phyloP scores from a whole-genome alignment of 35 echinoderm and acorn worm species.

The Apostichopus parvimensis region DNA sequence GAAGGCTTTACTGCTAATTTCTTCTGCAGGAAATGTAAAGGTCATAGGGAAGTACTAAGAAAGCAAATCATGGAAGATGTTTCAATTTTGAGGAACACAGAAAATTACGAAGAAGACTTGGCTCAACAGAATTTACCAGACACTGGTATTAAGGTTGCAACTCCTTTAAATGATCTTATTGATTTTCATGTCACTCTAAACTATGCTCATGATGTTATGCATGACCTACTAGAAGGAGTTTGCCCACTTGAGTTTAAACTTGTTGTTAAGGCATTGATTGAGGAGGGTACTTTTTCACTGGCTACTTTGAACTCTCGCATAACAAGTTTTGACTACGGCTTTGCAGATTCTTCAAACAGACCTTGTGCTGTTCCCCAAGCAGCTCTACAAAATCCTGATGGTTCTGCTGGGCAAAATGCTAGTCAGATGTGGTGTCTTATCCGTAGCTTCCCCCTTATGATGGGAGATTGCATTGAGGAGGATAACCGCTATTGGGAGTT shows the following conservation, averaged over 20 bases:
- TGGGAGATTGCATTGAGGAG: slow-evolving; percentile 64
- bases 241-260: slow-evolving; percentile 45
- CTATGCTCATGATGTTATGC: slow-evolving; percentile 45
- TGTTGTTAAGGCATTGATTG: slow-evolving; percentile 30
- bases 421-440: slow-evolving; percentile 71
- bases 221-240: slow-evolving; percentile 38
- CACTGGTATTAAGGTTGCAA: slow-evolving; percentile 3
- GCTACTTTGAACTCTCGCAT: slow-evolving; percentile 53
- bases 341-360: slow-evolving; percentile 55
- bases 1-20: slow-evolving; percentile 65
- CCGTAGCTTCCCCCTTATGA: slow-evolving; percentile 41
- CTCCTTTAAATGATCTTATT: slow-evolving; percentile 4
- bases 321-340: slow-evolving; percentile 79
- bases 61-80: slow-evolving; percentile 43
- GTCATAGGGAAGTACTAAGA: slow-evolving; percentile 16
- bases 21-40: slow-evolving; percentile 58
- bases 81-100: slow-evolving; percentile 8
- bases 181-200: slow-evolving; percentile 48
- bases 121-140: neutral
- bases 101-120: slow-evolving; percentile 44
- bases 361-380: slow-evolving; percentile 6
- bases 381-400: slow-evolving; percentile 60
- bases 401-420: slow-evolving; percentile 61
- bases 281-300: slow-evolving; percentile 48
- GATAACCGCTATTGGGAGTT: slow-evolving; percentile 61